Conservation (phyloP, 2,888 invertebrate genomes). For the Clanis bilineata region DNA sequence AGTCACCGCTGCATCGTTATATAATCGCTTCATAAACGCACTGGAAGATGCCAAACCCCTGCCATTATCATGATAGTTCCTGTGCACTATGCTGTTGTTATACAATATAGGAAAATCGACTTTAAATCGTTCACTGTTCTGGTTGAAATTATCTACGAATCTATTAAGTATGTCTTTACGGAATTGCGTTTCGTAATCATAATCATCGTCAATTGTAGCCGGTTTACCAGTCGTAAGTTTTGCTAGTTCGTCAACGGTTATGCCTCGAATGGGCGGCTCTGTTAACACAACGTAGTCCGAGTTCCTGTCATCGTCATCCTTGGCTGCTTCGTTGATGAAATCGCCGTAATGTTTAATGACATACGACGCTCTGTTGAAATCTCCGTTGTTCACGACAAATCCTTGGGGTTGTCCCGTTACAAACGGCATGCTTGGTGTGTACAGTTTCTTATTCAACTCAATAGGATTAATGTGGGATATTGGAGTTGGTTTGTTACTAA, state of each 20-base stretch:
- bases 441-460: conserved; percentile 36
- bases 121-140: conserved; percentile 61
- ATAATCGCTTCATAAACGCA: conserved; percentile 55
- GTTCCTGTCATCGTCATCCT: conserved; percentile 50
- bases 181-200: conserved; percentile 59
- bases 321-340: conserved; percentile 53
- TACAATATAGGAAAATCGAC: conserved; percentile 65
- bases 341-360: conserved; percentile 65
- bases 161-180: conserved; percentile 57
- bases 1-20: conserved; percentile 32
- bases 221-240: conserved; percentile 27
- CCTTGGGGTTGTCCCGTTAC: conserved; percentile 18
- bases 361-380: conserved; percentile 54
- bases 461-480: conserved; percentile 23
- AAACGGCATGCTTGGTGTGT: conserved; percentile 38
- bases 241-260: conserved; percentile 29
- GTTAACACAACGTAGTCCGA: conserved; percentile 40
- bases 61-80: conserved; percentile 36
- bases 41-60: conserved; percentile 55
- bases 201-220: conserved; percentile 39
- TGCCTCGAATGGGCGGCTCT: conserved; percentile 37
- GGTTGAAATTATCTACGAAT: conserved; percentile 68
- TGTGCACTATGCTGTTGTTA: conserved; percentile 64
- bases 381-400: conserved; percentile 38
- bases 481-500: conserved; percentile 8